These are phyloP conservation scores for Phrynocephalus guinanensis DNA, from an alignment of 2,797 vertebrate genomes.

Conservation along the genomic window DNA sequence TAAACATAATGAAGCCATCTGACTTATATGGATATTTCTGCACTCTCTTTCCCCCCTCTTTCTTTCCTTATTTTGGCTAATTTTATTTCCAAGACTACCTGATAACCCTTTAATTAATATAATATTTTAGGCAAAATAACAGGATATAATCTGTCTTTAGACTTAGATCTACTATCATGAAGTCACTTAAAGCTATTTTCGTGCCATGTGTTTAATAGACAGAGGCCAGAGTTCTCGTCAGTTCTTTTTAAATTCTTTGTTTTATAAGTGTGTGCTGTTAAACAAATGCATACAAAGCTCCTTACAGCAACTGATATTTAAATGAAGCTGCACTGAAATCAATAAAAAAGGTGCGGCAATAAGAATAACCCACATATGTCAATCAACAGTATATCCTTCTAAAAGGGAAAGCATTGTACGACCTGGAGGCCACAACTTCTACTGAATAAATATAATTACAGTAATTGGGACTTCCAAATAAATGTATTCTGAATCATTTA, in stretches of 20 bases:
- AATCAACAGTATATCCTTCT: too few species aligned
- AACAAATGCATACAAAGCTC: neutral
- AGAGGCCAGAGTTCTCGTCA: neutral
- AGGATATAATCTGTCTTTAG: too few species aligned
- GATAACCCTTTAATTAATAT: neutral
- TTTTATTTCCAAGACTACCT: neutral
- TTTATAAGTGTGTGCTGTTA: neutral
- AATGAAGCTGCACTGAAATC: neutral
- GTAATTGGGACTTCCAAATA: neutral
- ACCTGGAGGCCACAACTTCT: neutral
- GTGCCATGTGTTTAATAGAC: neutral
- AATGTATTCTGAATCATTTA: neutral
- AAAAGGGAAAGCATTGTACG: neutral
- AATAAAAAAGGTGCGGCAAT: neutral
- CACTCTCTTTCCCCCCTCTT: neutral
- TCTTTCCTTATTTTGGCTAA: neutral
- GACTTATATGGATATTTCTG: neutral
- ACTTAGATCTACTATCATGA: neutral
- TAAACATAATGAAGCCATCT: neutral
- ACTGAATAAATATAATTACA: neutral
- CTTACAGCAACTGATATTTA: neutral
- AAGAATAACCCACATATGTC: neutral
- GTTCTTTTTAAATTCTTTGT: neutral
- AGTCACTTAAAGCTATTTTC: neutral
- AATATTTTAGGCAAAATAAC: neutral